Evolutionary conservation across 2,113 vertebrate genomes (phyloP), one percentile per base, ranked within the genome.

Genomic region (Corythornis vintsioides): DNA sequence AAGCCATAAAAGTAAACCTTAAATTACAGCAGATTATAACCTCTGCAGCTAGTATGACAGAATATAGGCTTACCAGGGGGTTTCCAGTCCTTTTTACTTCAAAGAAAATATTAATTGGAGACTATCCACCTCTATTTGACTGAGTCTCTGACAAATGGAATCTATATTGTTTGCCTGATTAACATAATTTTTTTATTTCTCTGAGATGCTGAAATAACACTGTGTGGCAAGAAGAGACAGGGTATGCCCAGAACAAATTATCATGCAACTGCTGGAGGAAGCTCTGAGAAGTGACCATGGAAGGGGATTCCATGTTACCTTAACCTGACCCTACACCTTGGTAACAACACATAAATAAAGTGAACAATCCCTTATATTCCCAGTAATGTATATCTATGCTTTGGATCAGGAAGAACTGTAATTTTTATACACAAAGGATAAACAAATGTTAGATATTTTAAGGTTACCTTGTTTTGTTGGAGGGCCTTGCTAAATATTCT

Each of bases 401-500:
- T 64, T 69, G 15, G 6, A 61, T 57, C 31, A 50, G 19, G 24
- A 88, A 72, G 26, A 12, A 77, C 40, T 60, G 15, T 24, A 16
- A 0, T 1, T 28, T 77, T 83, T 43, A 42, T 42, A 50, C 10
- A 67, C 9, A 75, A 48, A 60, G 7, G 5, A 71, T 33, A 69
- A 82, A 31, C 2, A n/a, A 60, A 69, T 2, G 21, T 43, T 52
- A 52, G 11, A 15, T 33, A 29, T 52, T 75, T 40, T 50, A 72
- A 74, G 22, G 53, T 67, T 94, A 98, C 98, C 97, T 97, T 53
- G 95, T 94, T 65, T 91, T 96, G 45, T 91, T 93, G 17, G 86
- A 91, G 4, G 88, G 50, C 6, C 52, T n/a, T 56, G 97, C 83
- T 90, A 98, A 85, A 45, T 96, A 97, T 26, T 98, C 95, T 87